Evolutionary conservation across 2,797 vertebrate species (phyloP).

Genomic region (Semaprochilodus insignis): DNA sequence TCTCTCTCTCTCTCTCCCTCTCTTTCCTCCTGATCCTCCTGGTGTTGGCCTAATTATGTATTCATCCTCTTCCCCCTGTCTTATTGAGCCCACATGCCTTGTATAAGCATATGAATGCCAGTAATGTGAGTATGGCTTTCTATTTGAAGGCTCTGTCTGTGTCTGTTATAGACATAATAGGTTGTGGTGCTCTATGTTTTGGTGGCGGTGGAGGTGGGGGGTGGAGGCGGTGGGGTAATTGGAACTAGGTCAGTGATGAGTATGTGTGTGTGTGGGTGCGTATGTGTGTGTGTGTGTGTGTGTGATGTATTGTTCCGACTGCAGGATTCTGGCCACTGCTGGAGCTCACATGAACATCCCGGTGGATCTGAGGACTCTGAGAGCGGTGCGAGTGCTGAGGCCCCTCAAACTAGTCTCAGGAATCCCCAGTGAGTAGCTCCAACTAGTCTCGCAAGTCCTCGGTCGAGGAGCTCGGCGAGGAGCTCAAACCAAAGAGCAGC

Average conservation of each 20-base stretch:
- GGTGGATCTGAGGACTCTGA: constrained; percentile 93
- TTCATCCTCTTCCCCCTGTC: not conserved
- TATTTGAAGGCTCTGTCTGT: not conserved
- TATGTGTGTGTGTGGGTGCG: not conserved
- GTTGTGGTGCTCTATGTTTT: not conserved
- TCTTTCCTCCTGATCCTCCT: not conserved
- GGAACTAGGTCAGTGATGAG: constrained; percentile 66
- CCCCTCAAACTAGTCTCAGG: constrained; percentile 98
- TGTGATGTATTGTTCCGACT: constrained; percentile 55
- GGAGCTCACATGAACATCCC: constrained; percentile 99
- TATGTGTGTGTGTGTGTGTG: constrained; percentile 21
- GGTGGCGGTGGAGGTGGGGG: not conserved
- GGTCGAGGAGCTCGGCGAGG: not conserved
- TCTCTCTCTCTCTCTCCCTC: too few species aligned
- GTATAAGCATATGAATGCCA: not conserved
- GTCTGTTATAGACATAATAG: not conserved
- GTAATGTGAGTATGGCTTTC: not conserved
- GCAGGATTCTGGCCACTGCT: constrained; percentile 94
- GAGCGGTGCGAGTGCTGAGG: constrained; percentile 93
- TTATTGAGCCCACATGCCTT: constrained; percentile 9
- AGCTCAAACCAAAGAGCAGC: not conserved
- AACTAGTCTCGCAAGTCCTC: not conserved
- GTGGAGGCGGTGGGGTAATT: not conserved
- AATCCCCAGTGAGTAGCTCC: constrained; percentile 92
- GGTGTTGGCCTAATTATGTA: not conserved